Percentiles rank a stretch among this genome's conserved stretches.
phyloP scores from a whole-genome alignment of 30 jellyfish, hydroid and myxozoan genomes.

The Pelagia noctiluca region DNA sequence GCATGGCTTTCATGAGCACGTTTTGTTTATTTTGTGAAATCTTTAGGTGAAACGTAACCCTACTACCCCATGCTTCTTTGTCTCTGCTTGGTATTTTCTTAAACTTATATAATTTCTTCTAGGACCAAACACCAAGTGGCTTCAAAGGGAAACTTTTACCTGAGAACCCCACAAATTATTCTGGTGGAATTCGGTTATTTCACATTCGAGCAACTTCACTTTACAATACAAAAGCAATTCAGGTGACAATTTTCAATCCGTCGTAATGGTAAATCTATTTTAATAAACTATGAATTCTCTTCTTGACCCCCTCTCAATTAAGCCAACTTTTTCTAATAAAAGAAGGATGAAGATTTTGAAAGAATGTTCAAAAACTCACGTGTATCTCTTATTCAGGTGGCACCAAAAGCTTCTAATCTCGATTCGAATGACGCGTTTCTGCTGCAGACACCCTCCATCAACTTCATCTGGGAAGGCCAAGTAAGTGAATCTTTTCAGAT shows the following conservation, averaged over 20 bases:
- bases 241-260: conserved; percentile 69
- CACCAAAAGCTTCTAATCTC: conserved; percentile 71
- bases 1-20: too few relatives aligned
- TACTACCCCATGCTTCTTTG: too few relatives aligned
- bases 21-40: too few relatives aligned
- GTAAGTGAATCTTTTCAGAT: conserved; percentile 45
- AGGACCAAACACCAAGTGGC: conserved; percentile 59
- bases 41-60: too few relatives aligned
- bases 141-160: conserved; percentile 31
- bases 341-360: background rate
- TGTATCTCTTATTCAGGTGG: conserved; percentile 53
- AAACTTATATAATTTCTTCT: background rate
- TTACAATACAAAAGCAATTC: conserved; percentile 65
- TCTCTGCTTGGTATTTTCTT: too few relatives aligned
- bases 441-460: conserved; percentile 44
- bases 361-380: background rate
- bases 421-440: conserved; percentile 79
- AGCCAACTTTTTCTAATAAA: background rate
- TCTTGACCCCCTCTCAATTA: too few relatives aligned
- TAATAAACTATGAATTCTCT: too few relatives aligned
- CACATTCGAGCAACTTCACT: conserved; percentile 71
- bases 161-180: conserved; percentile 18
- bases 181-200: conserved; percentile 58
- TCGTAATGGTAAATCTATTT: too few relatives aligned
- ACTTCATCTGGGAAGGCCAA: conserved; percentile 86